Base-by-base conservation (phyloP, 2,113 vertebrate species). In the Mixornis gularis region DNA sequence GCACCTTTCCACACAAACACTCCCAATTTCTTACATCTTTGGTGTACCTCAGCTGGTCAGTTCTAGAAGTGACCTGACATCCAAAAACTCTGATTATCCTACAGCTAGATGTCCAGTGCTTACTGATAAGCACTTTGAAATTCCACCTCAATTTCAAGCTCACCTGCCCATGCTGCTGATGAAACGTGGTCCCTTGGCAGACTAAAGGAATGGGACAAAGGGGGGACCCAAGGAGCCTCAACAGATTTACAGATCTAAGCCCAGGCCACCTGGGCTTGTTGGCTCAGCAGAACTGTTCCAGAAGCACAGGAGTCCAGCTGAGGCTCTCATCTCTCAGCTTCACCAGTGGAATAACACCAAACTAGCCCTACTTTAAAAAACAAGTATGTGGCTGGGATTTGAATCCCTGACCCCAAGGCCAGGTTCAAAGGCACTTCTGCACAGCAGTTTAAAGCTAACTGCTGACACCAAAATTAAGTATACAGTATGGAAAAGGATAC, bases 91-190 rank as follows among this genome's bases (percentile, higher is more conserved):
- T 4, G 3, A 6, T 41, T 30, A 38, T 46, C 38, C 51, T 10
- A 3, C 5, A 73, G 46, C 32, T 71, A 24, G 2, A 53, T 6
- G 5, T 40, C 68, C 41, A 32, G 7, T 0, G 0, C 17, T 44
- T 78, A 36, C 3, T 65, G 29, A 26, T 17, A 78, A 69, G 38
- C 3, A 6, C 10, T 53, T 78, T 43, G 65, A 73, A 91, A 38
- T 36, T 68, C 9, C 40, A 25, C 18, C 44, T 32, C 51, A 63
- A 11, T 52, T 65, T 80, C 41, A 72, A 77, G 63, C 24, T 79
- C 66, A 52, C n/a, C 30, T 53, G 41, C 10, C 19, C 49, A 21
- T 10, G 18, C 17, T 60, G 63, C 34, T 60, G 22, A 38, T 21
- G 12, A 71, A 92, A 74, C 6, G 9, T 41, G 7, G 9, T 53